Evolutionary conservation across 1,140 invertebrate genomes (phyloP), one percentile per base, ranked within the genome.

Genomic region (Myzus persicae): DNA sequence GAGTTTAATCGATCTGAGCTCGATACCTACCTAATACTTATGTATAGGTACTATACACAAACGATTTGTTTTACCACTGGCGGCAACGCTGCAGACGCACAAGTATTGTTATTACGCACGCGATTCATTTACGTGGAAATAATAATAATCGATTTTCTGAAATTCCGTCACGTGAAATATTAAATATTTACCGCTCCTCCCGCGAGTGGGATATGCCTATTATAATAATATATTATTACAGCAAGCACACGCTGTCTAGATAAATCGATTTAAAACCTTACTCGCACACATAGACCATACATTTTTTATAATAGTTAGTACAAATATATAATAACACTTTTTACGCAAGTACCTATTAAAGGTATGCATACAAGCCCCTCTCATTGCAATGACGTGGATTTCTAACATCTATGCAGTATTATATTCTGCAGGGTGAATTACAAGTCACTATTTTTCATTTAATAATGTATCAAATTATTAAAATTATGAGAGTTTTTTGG

Each of bases 121-220:
- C 36, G 38, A 84, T 76, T 76, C 59, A 76, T 76, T 20, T 76
- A 76, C 59, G 59, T 84, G 82, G 8, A 84, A 84, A 76, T 76
- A 84, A 84, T 84, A 84, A 84, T 84, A 84, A 84, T 84, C 38
- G 38, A 84, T 84, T 84, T 42, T 42, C 38, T 4, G 38, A 84
- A 40, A 84, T 84, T 84, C 82, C 82, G 82, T 84, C 82, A 84
- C 82, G 82, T 84, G 82, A 84, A 84, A 84, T 84, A 84, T 84
- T 84, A 84, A 40, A 84, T 42, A 40, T 40, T 40, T 40, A 26
- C 82, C 40, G 38, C 38, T 26, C 3, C 38, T 84, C 24, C 38
- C 40, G 38, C 11, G 82, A 5, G 31, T n/a, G 36, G 22, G 2
- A 42, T 84, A 84, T 26, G 22, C 9, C 59, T 76, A n/a, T 76